Conservation (phyloP, 2,797 vertebrate species). For the Lithobates pipiens region DNA sequence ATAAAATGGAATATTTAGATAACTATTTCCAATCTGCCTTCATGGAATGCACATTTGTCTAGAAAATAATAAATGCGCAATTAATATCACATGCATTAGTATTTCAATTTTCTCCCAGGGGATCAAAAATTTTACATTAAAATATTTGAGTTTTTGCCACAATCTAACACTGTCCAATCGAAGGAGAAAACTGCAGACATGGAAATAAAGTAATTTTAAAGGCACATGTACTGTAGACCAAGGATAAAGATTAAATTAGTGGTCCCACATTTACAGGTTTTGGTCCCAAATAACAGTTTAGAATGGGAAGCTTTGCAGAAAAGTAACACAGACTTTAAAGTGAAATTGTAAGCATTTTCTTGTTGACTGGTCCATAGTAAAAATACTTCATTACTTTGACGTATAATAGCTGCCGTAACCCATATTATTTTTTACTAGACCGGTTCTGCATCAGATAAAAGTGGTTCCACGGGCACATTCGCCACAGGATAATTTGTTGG, state of each 20-base stretch:
- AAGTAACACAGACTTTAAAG: too few species aligned
- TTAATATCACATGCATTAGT: slow-evolving; percentile 10
- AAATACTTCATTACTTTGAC: too few species aligned
- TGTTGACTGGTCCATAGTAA: too few species aligned
- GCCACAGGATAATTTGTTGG: too few species aligned
- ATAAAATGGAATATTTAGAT: neutral
- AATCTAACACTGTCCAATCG: neutral
- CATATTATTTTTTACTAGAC: too few species aligned
- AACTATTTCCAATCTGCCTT: neutral
- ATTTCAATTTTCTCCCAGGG: slow-evolving; percentile 10
- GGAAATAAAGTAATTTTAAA: neutral
- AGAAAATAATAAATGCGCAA: neutral
- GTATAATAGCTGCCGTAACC: too few species aligned
- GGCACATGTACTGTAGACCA: neutral
- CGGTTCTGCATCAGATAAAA: too few species aligned
- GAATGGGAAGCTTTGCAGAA: too few species aligned
- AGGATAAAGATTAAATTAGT: neutral
- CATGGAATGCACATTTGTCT: neutral
- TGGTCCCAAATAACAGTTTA: too few species aligned
- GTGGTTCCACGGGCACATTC: too few species aligned
- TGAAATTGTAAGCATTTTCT: too few species aligned
- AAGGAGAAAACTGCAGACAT: neutral
- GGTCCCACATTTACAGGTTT: too few species aligned
- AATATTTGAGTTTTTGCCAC: neutral
- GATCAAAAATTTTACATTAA: slow-evolving; percentile 16